phyloP scores from a whole-genome alignment of 2,797 vertebrate species.

The Ataeniobius toweri region DNA sequence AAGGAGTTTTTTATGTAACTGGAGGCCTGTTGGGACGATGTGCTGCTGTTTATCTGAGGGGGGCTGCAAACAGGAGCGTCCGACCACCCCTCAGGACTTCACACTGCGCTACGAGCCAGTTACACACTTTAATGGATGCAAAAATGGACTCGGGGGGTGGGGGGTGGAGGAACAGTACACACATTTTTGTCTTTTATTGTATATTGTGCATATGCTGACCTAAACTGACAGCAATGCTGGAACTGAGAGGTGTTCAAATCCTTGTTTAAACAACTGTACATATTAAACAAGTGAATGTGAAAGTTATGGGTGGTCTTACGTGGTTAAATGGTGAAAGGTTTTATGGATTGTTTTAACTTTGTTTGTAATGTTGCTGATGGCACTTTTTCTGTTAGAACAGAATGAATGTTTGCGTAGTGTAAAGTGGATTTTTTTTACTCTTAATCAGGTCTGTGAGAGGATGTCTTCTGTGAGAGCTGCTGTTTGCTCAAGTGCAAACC shows the following conservation, averaged over 20 bases:
- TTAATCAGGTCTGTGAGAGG: constrained; percentile 17
- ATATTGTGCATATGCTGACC: constrained; percentile 52
- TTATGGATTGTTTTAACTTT: constrained; percentile 33
- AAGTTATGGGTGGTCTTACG: constrained; percentile 40
- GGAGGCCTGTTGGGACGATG: neutral
- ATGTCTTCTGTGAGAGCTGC: constrained; percentile 13
- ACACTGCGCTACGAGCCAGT: constrained; percentile 42
- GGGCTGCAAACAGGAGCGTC: constrained; percentile 31
- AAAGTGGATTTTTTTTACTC: constrained; percentile 22
- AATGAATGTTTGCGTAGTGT: constrained; percentile 28
- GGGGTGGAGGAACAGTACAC: constrained; percentile 18
- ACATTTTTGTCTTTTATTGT: constrained; percentile 38
- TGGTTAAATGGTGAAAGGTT: constrained; percentile 33
- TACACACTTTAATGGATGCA: constrained; percentile 20
- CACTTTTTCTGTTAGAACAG: constrained; percentile 29
- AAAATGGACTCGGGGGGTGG: constrained; percentile 2
- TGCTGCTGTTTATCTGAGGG: constrained; percentile 29
- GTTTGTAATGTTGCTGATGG: constrained; percentile 39
- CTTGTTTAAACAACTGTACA: constrained; percentile 67
- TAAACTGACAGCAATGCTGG: constrained; percentile 36
- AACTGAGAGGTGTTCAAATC: constrained; percentile 52
- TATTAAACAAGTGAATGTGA: constrained; percentile 70
- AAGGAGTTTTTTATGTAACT: constrained; percentile 94
- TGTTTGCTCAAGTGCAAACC: constrained; percentile 12
- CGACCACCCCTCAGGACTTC: constrained; percentile 52